Percentiles rank a stretch among this genome's conserved stretches.
phyloP scores from a whole-genome alignment of 2,888 invertebrate genomes.

The Microplitis deprimator region DNA sequence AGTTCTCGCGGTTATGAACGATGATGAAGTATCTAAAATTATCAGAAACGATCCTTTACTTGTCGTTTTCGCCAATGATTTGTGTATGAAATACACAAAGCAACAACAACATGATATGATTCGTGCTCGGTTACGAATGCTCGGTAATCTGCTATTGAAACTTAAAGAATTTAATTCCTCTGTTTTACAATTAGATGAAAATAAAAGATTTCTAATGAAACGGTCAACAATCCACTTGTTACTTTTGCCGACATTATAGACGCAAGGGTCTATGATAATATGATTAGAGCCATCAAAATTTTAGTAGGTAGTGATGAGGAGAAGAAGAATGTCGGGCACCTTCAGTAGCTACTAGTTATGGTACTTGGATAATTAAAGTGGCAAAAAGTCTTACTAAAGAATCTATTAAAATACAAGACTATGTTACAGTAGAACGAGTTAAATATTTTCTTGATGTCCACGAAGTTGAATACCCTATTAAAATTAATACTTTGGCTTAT shows the following conservation, averaged over 20 bases:
- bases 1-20: slow-evolving; percentile 48
- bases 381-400: slow-evolving; percentile 16
- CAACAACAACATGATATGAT: slow-evolving; percentile 45
- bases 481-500: slow-evolving; percentile 45
- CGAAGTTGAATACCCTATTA: slow-evolving; percentile 38
- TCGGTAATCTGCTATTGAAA: slow-evolving; percentile 31
- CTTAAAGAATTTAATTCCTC: slow-evolving; percentile 26
- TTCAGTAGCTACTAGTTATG: slow-evolving; percentile 21
- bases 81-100: slow-evolving; percentile 39
- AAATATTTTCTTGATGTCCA: slow-evolving; percentile 48
- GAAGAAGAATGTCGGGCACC: slow-evolving; percentile 13
- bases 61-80: slow-evolving; percentile 43
- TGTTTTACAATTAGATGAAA: neutral
- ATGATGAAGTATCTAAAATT: slow-evolving; percentile 41
- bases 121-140: slow-evolving; percentile 21
- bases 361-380: slow-evolving; percentile 31
- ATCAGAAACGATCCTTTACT: slow-evolving; percentile 48
- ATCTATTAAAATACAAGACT: slow-evolving; percentile 28
- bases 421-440: slow-evolving; percentile 25
- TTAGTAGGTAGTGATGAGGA: slow-evolving; percentile 30
- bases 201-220: neutral
- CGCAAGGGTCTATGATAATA: slow-evolving; percentile 23
- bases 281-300: slow-evolving; percentile 28
- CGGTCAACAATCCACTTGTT: neutral
- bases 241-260: neutral